These are phyloP conservation scores for Ophion slaviceki DNA, from an alignment of 2,888 invertebrate genomes.

Conservation along the genomic window DNA sequence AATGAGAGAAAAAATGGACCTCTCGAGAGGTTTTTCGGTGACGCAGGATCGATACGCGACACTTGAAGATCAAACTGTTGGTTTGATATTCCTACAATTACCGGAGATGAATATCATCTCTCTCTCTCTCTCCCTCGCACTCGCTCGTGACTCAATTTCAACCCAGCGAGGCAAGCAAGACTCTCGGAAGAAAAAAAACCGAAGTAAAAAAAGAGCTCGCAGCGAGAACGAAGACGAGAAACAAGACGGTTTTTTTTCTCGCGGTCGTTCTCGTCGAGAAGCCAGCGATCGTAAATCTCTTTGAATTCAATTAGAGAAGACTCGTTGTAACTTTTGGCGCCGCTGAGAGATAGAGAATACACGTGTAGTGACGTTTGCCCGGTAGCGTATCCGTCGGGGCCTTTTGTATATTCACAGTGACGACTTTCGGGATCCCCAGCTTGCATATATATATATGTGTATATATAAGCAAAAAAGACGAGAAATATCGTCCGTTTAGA, in stretches of 20 bases:
- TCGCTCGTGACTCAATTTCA: conserved; percentile 2
- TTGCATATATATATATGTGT: too few species aligned
- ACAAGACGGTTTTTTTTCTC: conserved; percentile 54
- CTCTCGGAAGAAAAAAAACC: conserved; percentile 44
- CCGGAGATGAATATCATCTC: conserved; percentile 25
- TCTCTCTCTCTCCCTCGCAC: background rate
- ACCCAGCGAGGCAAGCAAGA: conserved; percentile 34
- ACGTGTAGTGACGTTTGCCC: conserved; percentile 39
- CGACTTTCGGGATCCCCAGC: conserved; percentile 2
- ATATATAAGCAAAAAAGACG: background rate
- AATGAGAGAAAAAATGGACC: conserved; percentile 14
- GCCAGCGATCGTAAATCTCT: conserved; percentile 74
- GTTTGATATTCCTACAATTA: conserved; percentile 54
- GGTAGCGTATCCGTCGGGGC: conserved; percentile 43
- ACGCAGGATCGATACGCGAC: conserved; percentile 19
- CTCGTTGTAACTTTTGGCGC: conserved; percentile 67
- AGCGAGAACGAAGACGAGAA: conserved; percentile 51
- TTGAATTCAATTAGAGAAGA: conserved; percentile 77
- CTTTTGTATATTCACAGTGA: conserved; percentile 25
- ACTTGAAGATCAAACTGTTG: conserved; percentile 49
- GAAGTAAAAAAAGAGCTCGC: conserved; percentile 42
- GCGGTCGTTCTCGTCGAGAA: conserved; percentile 51
- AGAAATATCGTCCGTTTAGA: background rate
- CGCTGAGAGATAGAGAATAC: conserved; percentile 55
- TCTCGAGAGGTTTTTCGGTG: conserved; percentile 26